These are phyloP conservation scores for Phymastichus coffea DNA, from an alignment of 1,140 invertebrate species.

Conservation along the genomic window DNA sequence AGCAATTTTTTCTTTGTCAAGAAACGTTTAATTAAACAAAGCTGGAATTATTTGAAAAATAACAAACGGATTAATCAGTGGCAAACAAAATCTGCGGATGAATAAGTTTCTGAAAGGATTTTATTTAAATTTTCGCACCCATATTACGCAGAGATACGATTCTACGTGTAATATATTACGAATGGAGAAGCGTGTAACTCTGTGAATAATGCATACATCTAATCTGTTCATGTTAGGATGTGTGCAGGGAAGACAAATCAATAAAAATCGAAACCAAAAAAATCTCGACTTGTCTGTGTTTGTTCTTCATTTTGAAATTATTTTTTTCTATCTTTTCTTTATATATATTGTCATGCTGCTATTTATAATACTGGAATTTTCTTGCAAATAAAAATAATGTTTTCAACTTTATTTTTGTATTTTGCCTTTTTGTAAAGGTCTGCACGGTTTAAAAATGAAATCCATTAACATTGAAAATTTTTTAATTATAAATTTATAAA, in stretches of 20 bases:
- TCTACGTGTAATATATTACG: constrained; percentile 45
- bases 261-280: constrained; percentile 49
- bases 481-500: too few relatives aligned
- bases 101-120: constrained; percentile 12
- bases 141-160: constrained; percentile 9
- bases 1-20: constrained; percentile 18
- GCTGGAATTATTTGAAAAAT: background rate
- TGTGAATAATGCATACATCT: constrained; percentile 47
- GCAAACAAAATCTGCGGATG: background rate
- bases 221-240: constrained; percentile 57
- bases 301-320: background rate
- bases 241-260: constrained; percentile 49
- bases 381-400: too few relatives aligned
- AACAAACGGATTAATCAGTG: too few relatives aligned
- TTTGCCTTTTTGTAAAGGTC: too few relatives aligned
- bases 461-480: too few relatives aligned
- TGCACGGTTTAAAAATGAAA: too few relatives aligned
- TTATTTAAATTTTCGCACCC: constrained; percentile 49
- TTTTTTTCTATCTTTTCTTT: background rate
- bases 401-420: too few relatives aligned
- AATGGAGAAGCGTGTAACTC: constrained; percentile 41
- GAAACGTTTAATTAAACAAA: background rate
- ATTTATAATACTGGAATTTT: too few relatives aligned
- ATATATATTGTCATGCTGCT: too few relatives aligned
- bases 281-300: constrained; percentile 33